Evolutionary conservation across 2,797 vertebrate species (phyloP).

Genomic region (Takifugu ocellatus): DNA sequence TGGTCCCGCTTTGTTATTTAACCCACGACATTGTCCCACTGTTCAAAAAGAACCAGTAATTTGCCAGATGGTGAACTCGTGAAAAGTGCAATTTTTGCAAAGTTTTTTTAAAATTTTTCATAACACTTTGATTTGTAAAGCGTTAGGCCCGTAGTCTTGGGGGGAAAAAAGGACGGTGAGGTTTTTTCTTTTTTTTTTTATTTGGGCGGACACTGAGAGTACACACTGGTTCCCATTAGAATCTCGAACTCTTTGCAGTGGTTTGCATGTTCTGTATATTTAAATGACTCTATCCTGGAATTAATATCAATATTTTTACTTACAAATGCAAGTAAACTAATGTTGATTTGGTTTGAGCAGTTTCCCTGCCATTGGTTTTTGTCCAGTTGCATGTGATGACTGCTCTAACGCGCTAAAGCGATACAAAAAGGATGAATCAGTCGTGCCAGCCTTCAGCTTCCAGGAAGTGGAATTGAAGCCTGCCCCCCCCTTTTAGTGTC

Average conservation of each 20-base stretch:
- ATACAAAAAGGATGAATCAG: conserved; percentile 31
- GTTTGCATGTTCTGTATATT: no score
- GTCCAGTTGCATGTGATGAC: conserved; percentile 9
- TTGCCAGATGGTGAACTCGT: no score
- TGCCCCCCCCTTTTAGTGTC: conserved; percentile 3
- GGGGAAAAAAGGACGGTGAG: no score
- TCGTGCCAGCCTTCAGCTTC: conserved; percentile 23
- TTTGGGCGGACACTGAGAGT: no score
- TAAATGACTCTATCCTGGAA: no score
- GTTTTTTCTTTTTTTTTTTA: no score
- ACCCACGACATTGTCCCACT: background rate
- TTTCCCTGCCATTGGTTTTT: background rate
- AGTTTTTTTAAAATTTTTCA: background rate
- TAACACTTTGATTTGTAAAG: background rate
- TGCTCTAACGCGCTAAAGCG: conserved; percentile 5
- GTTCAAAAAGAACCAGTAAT: background rate
- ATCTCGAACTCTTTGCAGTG: no score
- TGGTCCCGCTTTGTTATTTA: conserved; percentile 16
- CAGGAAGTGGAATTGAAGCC: conserved; percentile 45
- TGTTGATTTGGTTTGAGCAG: background rate
- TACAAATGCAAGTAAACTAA: background rate
- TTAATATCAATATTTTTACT: no score
- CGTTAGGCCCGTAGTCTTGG: no score
- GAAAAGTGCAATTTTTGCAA: background rate
- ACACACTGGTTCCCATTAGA: no score